Conservation (phyloP, 2,113 vertebrate genomes). For the Arenaria interpres region DNA sequence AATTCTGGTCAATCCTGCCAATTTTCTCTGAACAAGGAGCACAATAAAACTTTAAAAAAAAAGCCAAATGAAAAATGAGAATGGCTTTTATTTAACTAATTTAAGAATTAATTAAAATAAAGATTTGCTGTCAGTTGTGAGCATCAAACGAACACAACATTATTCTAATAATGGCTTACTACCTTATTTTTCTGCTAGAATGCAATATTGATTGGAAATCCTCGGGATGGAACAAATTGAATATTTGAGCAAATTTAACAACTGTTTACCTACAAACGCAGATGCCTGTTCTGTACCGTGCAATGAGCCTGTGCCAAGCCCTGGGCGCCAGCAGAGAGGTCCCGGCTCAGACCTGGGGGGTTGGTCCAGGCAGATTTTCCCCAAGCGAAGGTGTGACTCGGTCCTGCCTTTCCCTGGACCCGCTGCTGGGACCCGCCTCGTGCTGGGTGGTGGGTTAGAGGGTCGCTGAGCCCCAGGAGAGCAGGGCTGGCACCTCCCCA, state of each 20-base stretch:
- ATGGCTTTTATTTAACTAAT: slow-evolving; percentile 32
- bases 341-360: background rate
- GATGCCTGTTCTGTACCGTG: background rate
- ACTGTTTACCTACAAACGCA: background rate
- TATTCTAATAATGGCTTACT: slow-evolving; percentile 57
- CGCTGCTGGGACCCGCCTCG: accelerated
- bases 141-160: slow-evolving; percentile 9
- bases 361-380: background rate
- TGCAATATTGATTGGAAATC: slow-evolving; percentile 66
- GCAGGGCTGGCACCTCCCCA: background rate
- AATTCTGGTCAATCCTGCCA: background rate
- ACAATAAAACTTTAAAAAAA: background rate
- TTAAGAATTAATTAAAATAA: slow-evolving; percentile 55
- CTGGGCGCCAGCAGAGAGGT: background rate
- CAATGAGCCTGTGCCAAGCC: background rate
- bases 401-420: background rate
- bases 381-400: accelerated
- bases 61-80: background rate
- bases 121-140: slow-evolving; percentile 42
- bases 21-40: background rate
- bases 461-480: accelerated
- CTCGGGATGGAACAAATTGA: slow-evolving; percentile 58
- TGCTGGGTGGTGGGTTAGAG: accelerated
- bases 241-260: slow-evolving; percentile 45
- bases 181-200: slow-evolving; percentile 43